Evolutionary conservation across 1,140 invertebrate genomes (phyloP).

Genomic region (Hesperophylax magnus): DNA sequence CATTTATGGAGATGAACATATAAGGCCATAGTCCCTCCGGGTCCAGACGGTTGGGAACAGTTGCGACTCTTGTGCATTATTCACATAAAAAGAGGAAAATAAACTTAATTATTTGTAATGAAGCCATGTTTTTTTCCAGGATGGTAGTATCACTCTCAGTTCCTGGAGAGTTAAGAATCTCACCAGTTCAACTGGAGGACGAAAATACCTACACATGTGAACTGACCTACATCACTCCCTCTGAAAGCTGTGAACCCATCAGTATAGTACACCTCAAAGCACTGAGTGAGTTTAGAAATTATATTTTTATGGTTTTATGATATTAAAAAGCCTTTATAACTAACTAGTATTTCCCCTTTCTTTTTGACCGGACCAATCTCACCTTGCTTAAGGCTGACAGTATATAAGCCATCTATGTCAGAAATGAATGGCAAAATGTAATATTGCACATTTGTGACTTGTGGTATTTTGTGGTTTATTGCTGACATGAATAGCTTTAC

Average conservation of each 20-base stretch:
- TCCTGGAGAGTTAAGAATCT: conserved; percentile 45
- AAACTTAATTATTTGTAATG: no score
- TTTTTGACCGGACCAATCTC: background rate
- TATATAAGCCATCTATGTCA: no score
- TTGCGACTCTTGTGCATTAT: background rate
- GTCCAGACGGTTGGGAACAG: no score
- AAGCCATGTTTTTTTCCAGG: conserved; percentile 37
- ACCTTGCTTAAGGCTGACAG: background rate
- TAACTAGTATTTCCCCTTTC: background rate
- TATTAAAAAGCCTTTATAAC: background rate
- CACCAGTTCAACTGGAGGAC: conserved; percentile 45
- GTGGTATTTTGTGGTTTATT: background rate
- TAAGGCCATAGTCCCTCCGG: no score
- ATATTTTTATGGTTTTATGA: background rate
- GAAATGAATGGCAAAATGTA: background rate
- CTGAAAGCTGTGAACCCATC: conserved; percentile 42
- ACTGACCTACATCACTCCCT: conserved; percentile 49
- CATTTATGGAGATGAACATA: no score
- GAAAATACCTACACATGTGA: conserved; percentile 51
- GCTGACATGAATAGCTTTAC: background rate
- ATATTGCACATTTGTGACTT: background rate
- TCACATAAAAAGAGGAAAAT: no score
- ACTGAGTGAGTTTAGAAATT: conserved; percentile 45
- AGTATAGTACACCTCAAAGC: conserved; percentile 43
- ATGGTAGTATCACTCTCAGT: conserved; percentile 33